Conservation (phyloP, 1,140 invertebrate genomes). For the Eurosta solidaginis region DNA sequence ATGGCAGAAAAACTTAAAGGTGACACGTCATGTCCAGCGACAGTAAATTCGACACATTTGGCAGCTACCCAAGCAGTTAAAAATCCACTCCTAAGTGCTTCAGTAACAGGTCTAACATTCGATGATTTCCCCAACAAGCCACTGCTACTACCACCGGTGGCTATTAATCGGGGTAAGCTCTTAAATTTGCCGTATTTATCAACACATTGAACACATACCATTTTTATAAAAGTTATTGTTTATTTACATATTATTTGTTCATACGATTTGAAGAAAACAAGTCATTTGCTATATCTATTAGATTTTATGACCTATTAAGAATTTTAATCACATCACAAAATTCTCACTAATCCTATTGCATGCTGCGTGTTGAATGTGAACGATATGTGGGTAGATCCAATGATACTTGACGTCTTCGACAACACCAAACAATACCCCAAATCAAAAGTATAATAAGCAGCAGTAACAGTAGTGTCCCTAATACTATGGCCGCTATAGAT, state of each 20-base stretch:
- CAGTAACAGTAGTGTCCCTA: conserved; percentile 62
- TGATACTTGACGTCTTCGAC: conserved; percentile 61
- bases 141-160: conserved; percentile 51
- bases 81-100: conserved; percentile 56
- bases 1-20: conserved; percentile 57
- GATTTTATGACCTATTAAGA: neutral
- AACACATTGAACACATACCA: conserved; percentile 33
- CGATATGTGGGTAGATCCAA: conserved; percentile 63
- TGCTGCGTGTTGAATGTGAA: conserved; percentile 55
- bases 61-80: conserved; percentile 39
- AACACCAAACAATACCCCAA: conserved; percentile 62
- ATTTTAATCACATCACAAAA: neutral
- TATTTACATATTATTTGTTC: too few relatives aligned
- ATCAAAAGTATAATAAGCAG: conserved; percentile 62
- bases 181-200: neutral
- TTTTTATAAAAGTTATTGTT: too few relatives aligned
- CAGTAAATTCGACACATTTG: neutral
- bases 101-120: conserved; percentile 53
- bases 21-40: conserved; percentile 49
- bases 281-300: too few relatives aligned
- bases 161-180: conserved; percentile 8
- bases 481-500: conserved; percentile 64
- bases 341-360: conserved; percentile 44
- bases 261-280: too few relatives aligned
- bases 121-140: conserved; percentile 58